These are phyloP conservation scores for Achroia grisella DNA, from an alignment of 1,140 invertebrate species.

Conservation along the genomic window DNA sequence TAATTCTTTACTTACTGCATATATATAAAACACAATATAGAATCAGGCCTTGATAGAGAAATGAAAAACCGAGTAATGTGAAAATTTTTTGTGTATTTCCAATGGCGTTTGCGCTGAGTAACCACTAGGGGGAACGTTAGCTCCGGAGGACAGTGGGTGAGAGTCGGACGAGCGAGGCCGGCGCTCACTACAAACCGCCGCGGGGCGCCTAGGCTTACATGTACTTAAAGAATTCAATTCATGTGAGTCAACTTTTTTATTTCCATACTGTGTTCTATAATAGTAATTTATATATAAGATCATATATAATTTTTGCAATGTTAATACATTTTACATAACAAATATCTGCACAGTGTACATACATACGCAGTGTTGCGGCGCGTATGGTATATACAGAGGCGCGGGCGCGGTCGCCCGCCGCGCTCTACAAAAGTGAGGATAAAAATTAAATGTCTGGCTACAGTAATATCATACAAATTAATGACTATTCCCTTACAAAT, in stretches of 20 bases:
- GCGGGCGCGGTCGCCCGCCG: constrained; percentile 21
- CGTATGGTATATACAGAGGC: constrained; percentile 38
- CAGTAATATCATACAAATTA: constrained; percentile 73
- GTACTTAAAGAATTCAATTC: constrained; percentile 59
- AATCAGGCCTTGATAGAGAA: constrained; percentile 26
- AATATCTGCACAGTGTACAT: constrained; percentile 70
- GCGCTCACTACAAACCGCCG: constrained; percentile 8
- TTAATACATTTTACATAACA: constrained; percentile 73
- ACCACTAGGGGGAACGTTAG: constrained; percentile 21
- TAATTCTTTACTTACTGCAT: too few species aligned
- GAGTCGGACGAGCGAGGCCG: constrained; percentile 6
- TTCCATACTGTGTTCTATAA: constrained; percentile 72
- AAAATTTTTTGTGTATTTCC: constrained; percentile 58
- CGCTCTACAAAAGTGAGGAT: constrained; percentile 61
- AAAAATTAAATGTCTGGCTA: constrained; percentile 68
- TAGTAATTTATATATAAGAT: constrained; percentile 73
- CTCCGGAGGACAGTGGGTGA: constrained; percentile 18
- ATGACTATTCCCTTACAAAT: constrained; percentile 73
- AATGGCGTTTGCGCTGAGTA: constrained; percentile 34
- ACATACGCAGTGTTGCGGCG: constrained; percentile 44
- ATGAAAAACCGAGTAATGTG: constrained; percentile 52
- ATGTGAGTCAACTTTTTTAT: constrained; percentile 70
- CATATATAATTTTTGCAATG: constrained; percentile 72
- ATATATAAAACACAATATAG: neutral
- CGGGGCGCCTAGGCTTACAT: constrained; percentile 37